These are phyloP conservation scores for Morus bassanus DNA, from an alignment of 2,797 vertebrate genomes.

Conservation along the genomic window DNA sequence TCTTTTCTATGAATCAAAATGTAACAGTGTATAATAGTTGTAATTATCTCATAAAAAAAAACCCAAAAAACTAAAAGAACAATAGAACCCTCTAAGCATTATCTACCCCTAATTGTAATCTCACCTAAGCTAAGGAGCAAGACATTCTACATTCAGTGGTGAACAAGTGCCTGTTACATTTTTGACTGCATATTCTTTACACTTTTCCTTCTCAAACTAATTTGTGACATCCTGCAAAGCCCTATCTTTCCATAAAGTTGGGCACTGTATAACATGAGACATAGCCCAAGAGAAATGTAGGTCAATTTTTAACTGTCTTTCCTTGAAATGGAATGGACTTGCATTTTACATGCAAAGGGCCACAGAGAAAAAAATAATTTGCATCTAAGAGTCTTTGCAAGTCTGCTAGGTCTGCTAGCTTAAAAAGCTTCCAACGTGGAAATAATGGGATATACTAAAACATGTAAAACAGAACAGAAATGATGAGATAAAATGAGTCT, in stretches of 20 bases:
- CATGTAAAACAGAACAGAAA: constrained; percentile 5
- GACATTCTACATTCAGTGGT: neutral
- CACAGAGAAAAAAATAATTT: neutral
- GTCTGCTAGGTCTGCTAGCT: neutral
- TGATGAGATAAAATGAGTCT: constrained; percentile 2
- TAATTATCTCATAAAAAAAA: constrained; percentile 54
- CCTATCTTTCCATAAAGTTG: constrained; percentile 4
- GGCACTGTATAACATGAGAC: neutral
- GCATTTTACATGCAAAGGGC: constrained; percentile 34
- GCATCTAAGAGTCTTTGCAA: constrained; percentile 9
- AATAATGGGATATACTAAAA: constrained; percentile 13
- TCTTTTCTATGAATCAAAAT: constrained; percentile 47
- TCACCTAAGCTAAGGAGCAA: constrained; percentile 20
- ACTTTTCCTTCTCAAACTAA: constrained; percentile 5
- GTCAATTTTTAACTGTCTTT: constrained; percentile 40
- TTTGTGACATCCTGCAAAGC: neutral
- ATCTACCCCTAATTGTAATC: neutral
- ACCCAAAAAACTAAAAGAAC: neutral
- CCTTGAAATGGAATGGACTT: neutral
- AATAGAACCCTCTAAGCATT: constrained; percentile 20
- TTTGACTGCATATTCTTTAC: neutral
- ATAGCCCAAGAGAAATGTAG: constrained; percentile 40
- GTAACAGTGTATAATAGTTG: constrained; percentile 41
- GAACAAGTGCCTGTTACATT: neutral
- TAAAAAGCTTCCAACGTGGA: constrained; percentile 3